Conservation (phyloP, 2,888 invertebrate species). For the Lycophotia porphyrea region DNA sequence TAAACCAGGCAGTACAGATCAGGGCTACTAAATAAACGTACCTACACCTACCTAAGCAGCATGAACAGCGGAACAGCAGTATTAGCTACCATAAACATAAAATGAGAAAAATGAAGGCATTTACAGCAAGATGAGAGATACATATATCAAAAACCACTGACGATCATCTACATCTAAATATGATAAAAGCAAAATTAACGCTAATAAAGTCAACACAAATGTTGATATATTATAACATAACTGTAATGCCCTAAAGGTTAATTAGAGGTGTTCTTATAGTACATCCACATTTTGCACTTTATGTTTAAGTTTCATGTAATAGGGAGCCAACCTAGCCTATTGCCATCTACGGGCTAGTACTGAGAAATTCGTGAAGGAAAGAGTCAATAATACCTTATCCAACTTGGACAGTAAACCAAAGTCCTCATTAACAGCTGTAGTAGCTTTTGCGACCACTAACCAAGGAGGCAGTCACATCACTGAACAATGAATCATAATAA, state of each 20-base stretch:
- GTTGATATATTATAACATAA: not conserved
- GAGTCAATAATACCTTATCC: not conserved
- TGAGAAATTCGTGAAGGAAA: not conserved
- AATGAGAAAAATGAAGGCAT: not conserved
- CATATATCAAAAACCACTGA: not conserved
- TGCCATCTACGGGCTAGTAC: too few species aligned
- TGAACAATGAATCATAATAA: slow-evolving; percentile 11
- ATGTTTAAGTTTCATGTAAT: not conserved
- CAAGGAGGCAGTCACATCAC: not conserved
- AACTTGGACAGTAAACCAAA: not conserved
- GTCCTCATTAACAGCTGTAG: not conserved
- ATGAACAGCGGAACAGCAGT: not conserved
- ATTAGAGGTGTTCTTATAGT: not conserved
- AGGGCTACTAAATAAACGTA: not conserved
- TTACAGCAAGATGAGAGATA: not conserved
- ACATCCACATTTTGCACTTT: not conserved
- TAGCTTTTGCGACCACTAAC: not conserved
- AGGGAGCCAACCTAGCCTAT: not conserved
- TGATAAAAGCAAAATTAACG: not conserved
- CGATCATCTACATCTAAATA: not conserved
- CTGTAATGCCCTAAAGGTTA: too few species aligned
- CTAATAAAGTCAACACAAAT: not conserved
- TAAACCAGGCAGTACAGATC: not conserved
- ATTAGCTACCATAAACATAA: not conserved
- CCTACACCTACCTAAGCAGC: too few species aligned